A percentile compares a stretch with the other conserved stretches of the same genome.
Evolutionary conservation across 2,113 vertebrate species (phyloP).

Genomic region (Trogon surrucura): DNA sequence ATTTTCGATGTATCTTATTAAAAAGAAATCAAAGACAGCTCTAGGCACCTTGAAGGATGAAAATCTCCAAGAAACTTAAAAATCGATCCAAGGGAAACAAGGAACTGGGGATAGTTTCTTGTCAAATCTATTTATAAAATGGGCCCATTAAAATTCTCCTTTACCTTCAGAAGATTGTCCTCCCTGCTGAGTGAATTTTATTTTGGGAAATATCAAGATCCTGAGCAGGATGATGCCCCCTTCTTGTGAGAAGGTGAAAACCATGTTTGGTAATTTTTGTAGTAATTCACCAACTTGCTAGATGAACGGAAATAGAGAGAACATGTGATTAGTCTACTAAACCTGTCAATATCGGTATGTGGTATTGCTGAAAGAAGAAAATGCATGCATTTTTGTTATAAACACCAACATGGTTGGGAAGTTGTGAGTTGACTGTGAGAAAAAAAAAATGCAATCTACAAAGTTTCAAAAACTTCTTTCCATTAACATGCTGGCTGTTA

Average conservation of each 20-base stretch:
- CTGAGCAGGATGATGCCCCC: neutral
- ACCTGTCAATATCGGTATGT: neutral
- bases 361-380: neutral
- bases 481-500: accelerated
- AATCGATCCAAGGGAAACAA: neutral
- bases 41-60: slow-evolving; percentile 42
- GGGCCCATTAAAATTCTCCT: neutral
- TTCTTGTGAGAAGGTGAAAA: neutral
- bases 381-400: neutral
- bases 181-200: neutral
- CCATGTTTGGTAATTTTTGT: neutral
- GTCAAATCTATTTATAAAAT: slow-evolving; percentile 2
- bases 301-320: neutral
- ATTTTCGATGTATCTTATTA: slow-evolving; percentile 40
- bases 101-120: neutral
- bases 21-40: slow-evolving; percentile 44
- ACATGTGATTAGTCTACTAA: neutral
- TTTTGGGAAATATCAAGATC: neutral
- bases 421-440: neutral
- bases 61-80: neutral
- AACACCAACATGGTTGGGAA: neutral
- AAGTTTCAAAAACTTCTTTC: neutral
- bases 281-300: neutral
- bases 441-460: neutral
- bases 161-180: neutral